Evolutionary conservation across 2,113 vertebrate species (phyloP).

Genomic region (Nycticebus coucang): DNA sequence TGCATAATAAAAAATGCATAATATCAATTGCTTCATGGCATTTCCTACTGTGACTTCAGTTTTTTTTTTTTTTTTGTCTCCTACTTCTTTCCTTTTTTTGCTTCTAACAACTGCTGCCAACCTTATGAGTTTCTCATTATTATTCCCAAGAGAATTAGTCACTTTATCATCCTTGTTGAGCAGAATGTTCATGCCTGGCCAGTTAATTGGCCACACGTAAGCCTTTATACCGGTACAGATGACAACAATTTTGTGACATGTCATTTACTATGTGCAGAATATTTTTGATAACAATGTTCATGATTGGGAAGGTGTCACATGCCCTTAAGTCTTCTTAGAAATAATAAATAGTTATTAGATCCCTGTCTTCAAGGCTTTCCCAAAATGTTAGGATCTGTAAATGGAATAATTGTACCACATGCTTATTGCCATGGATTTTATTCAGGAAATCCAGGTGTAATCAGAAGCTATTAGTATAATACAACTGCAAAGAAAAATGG

Average conservation of each 20-base stretch:
- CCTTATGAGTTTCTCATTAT: constrained; percentile 7
- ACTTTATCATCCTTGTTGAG: constrained; percentile 36
- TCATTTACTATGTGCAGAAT: neutral
- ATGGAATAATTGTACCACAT: neutral
- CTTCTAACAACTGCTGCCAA: neutral
- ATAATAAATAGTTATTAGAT: constrained; percentile 47
- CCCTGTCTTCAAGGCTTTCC: constrained; percentile 6
- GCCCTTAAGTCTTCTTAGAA: constrained; percentile 34
- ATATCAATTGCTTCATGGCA: neutral
- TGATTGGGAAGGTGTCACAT: constrained; percentile 32
- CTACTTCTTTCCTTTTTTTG: constrained; percentile 27
- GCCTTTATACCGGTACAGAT: neutral
- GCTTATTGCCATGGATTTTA: neutral
- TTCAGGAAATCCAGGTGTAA: constrained; percentile 43
- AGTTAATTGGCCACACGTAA: neutral
- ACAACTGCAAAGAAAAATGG: constrained; percentile 8
- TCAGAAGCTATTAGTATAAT: neutral
- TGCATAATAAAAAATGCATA: neutral
- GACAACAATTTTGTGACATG: neutral
- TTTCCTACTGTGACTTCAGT: neutral
- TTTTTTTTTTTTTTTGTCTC: neutral
- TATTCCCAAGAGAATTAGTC: neutral
- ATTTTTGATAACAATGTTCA: constrained; percentile 38
- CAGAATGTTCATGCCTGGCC: neutral
- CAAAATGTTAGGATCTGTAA: constrained; percentile 16